Evolutionary conservation across 2,888 invertebrate species (phyloP).

Genomic region (Leptopilina syphax): DNA sequence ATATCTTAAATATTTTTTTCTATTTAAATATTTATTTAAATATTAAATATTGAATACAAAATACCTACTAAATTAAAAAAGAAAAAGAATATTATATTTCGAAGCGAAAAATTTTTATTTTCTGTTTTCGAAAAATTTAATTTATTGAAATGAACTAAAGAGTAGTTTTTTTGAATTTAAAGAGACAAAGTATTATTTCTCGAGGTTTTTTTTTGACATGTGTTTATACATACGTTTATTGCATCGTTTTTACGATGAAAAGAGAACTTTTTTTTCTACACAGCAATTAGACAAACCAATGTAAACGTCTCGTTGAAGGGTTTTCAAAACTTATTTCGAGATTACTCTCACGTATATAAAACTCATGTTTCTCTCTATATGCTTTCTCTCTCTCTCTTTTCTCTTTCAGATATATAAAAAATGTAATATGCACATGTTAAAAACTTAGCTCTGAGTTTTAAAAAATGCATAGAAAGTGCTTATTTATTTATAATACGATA

Average conservation of each 20-base stretch:
- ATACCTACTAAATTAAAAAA: too few species aligned
- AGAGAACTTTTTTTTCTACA: slow-evolving; percentile 60
- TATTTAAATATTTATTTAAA: not conserved
- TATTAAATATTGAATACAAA: too few species aligned
- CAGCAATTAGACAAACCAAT: slow-evolving; percentile 70
- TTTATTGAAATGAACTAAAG: not conserved
- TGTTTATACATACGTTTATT: slow-evolving; percentile 15
- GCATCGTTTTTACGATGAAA: slow-evolving; percentile 37
- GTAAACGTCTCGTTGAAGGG: slow-evolving; percentile 66
- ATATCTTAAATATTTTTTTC: too few species aligned
- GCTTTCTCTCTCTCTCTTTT: not conserved
- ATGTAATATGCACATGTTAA: slow-evolving; percentile 69
- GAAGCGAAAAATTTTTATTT: too few species aligned
- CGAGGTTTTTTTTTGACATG: slow-evolving; percentile 14
- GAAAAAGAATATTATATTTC: not conserved
- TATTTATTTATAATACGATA: not conserved
- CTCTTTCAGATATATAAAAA: slow-evolving; percentile 51
- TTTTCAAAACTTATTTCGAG: slow-evolving; percentile 68
- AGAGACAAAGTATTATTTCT: slow-evolving; percentile 10
- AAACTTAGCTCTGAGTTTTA: slow-evolving; percentile 62
- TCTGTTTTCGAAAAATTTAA: not conserved
- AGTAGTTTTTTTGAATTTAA: slow-evolving; percentile 16
- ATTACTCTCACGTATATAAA: not conserved
- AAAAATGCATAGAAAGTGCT: not conserved
- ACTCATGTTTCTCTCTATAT: slow-evolving; percentile 9